Evolutionary conservation across 2,113 vertebrate genomes (phyloP), one percentile per base, ranked within the genome.

Genomic region (Tragelaphus imberbis): DNA sequence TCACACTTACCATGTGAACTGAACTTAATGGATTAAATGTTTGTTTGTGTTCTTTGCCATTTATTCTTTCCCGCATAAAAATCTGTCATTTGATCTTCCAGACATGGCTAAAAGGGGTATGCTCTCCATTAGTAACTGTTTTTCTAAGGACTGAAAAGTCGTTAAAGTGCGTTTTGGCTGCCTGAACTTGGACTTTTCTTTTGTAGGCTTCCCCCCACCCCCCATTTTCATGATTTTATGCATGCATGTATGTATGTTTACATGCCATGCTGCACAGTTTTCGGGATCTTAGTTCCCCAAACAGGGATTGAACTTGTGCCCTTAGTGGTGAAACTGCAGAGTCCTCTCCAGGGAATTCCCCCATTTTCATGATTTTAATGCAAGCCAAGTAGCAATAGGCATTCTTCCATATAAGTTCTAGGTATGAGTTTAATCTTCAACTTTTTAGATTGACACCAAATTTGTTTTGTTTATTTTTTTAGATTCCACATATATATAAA

Each of bases 281-380:
- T 25, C 2, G 2, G 71, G 71, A 7, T 27, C 71, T 77, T 27
- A 27, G 71, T 25, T 77, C 71, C 40, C 71, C 71, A 44, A 44
- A 23, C 40, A 77, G 23, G 71, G 40, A 77, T 1, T 77, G 40
- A 27, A 77, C 6, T 44, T 27, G 71, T 27, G 13, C 23, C 40
- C 71, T 27, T 44, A 7, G 40, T 44, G 71, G 40, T 44, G 71
- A 77, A 77, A 27, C 71, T 77, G 71, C 68, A 44, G 71, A 77
- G 71, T 44, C 36, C 23, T 44, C 11, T 27, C 71, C 40, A 27
- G 71, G 71, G 40, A 77, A 77, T 17, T 14, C 79, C 10, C 40
- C 33, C 8, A 79, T 95, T 89, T 95, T 88, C 14, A 51, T 88
- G 47, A 95, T 77, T 97, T 90, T 49, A 95, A 75, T 80, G 23